Conservation (phyloP, 2,113 vertebrate genomes). For the Malurus elegans region DNA sequence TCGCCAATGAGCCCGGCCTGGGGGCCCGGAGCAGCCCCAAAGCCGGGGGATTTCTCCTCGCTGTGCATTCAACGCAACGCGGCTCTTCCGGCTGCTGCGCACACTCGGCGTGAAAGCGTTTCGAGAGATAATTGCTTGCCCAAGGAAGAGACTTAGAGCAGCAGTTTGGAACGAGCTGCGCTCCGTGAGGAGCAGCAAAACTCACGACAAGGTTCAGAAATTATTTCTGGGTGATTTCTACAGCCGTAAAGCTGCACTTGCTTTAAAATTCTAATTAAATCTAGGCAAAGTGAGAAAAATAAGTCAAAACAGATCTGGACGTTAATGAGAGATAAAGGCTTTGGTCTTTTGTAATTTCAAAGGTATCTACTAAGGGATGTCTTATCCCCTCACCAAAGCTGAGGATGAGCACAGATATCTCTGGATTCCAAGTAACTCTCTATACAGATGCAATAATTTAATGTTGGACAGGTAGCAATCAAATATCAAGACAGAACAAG, state of each 20-base stretch:
- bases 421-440: neutral
- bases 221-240: neutral
- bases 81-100: neutral
- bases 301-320: neutral
- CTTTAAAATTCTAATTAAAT: neutral
- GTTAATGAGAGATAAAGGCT: neutral
- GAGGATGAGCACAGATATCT: neutral
- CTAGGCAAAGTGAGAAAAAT: neutral
- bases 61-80: neutral
- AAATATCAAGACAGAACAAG: neutral
- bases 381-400: neutral
- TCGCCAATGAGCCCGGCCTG: neutral
- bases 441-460: neutral
- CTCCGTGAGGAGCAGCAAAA: neutral
- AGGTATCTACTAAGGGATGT: neutral
- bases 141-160: neutral
- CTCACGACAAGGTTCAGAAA: neutral
- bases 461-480: neutral
- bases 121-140: neutral
- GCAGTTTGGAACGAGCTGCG: neutral
- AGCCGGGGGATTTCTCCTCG: neutral
- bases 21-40: constrained; percentile 11
- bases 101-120: neutral
- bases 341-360: neutral
- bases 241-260: neutral